Base-by-base conservation (phyloP, 2,888 invertebrate species). In the Platypus cylindrus region DNA sequence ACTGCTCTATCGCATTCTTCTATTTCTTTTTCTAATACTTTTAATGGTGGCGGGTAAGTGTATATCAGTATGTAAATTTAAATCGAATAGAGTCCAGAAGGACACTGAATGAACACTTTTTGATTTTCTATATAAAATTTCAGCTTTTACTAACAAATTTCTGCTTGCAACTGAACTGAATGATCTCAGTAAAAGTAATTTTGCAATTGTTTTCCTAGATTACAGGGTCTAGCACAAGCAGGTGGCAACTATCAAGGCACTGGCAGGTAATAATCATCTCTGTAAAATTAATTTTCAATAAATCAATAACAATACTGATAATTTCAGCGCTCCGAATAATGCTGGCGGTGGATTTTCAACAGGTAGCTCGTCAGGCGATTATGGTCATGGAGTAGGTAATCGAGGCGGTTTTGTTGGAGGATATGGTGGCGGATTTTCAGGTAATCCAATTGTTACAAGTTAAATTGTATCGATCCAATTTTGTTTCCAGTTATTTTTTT, bases 1-100 rank as follows among this genome's bases (percentile, higher is more conserved):
- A 47, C 39, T 17, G 51, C 47, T 24, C 34, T 48, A 39, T 55
- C 56, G 29, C 40, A 47, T 36, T 51, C 54, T 43, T 55, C 52
- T 34, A 43, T 55, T 29, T 48, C 44, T 27, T 50, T 47, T 40
- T 18, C 20, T 31, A 37, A 41, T 18, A 33, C 23, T n/a, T n/a
- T n/a, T 24, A 43, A 37, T 28, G 36, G 48, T 45, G 47, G 44
- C 36, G 46, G 42, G 40, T 40, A 29, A 36, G 40, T 25, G 11
- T 11, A 25, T 4, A 11, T 12, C n/a, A n/a, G n/a, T n/a, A n/a
- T n/a, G n/a, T n/a, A n/a, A n/a, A n/a, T n/a, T n/a, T n/a, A n/a
- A n/a, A n/a, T n/a, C n/a, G n/a, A n/a, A n/a, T n/a, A n/a, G n/a
- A n/a, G n/a, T n/a, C n/a, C n/a, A n/a, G n/a, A n/a, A n/a, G n/a